Evolutionary conservation across 53 echinoderm and acorn worm genomes (phyloP).

Genomic region (Actinopyga echinites): DNA sequence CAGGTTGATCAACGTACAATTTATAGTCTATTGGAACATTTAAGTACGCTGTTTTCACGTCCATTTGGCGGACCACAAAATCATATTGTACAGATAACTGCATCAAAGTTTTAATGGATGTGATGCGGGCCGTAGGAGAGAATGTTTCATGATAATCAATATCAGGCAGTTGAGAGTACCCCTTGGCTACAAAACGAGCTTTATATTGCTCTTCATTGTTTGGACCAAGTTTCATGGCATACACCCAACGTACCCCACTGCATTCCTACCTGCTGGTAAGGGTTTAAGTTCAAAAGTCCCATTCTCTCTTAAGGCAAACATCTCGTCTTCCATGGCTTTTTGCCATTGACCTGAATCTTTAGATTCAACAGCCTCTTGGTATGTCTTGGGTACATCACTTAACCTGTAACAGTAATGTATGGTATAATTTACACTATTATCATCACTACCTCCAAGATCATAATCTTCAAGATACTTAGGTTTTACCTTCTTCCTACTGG

Average conservation of each 20-base stretch:
- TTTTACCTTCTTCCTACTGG: slow-evolving; percentile 26
- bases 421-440: not conserved
- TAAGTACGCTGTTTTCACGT: slow-evolving; percentile 46
- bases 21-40: slow-evolving; percentile 47
- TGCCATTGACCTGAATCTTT: slow-evolving; percentile 35
- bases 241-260: slow-evolving; percentile 11
- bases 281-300: slow-evolving; percentile 22
- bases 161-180: not conserved
- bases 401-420: slow-evolving; percentile 22
- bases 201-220: not conserved
- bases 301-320: slow-evolving; percentile 26
- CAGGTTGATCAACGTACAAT: slow-evolving; percentile 38
- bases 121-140: slow-evolving; percentile 9
- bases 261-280: slow-evolving; percentile 38
- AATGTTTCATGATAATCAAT: slow-evolving; percentile 49
- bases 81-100: slow-evolving; percentile 45
- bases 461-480: slow-evolving; percentile 25
- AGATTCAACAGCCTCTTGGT: slow-evolving; percentile 39
- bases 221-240: not conserved
- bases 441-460: slow-evolving; percentile 4
- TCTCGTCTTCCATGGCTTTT: slow-evolving; percentile 49
- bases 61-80: slow-evolving; percentile 16
- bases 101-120: slow-evolving; percentile 23
- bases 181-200: slow-evolving; percentile 22
- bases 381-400: slow-evolving; percentile 35